phyloP scores from a whole-genome alignment of 2,113 vertebrate genomes.

The Tetrax tetrax region DNA sequence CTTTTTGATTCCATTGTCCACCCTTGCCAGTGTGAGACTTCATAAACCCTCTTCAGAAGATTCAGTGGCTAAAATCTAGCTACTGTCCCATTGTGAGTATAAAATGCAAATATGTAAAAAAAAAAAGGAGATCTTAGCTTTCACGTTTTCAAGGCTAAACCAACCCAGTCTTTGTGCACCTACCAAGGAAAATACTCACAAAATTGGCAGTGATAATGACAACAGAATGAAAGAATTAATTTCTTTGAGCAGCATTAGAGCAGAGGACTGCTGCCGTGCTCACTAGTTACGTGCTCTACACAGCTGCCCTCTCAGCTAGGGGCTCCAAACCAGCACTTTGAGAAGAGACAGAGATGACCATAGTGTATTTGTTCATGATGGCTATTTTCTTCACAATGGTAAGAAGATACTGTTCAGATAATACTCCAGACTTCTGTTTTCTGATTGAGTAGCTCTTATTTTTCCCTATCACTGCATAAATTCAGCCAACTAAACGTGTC shows the following conservation, averaged over 20 bases:
- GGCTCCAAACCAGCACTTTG: constrained; percentile 51
- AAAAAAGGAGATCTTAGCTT: neutral
- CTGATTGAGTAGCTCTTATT: neutral
- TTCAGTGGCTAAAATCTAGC: neutral
- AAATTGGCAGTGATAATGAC: constrained; percentile 46
- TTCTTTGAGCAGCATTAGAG: constrained; percentile 54
- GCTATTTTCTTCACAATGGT: constrained; percentile 13
- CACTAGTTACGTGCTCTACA: constrained; percentile 43
- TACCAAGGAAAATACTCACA: constrained; percentile 27
- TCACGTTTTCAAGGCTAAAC: neutral
- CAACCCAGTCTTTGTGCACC: neutral
- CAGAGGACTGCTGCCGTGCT: constrained; percentile 42
- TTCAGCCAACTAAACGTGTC: neutral
- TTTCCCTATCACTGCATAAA: neutral
- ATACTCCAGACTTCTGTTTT: constrained; percentile 24
- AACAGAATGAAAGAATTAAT: constrained; percentile 60
- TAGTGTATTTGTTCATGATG: neutral
- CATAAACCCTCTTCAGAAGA: neutral
- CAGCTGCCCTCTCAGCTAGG: constrained; percentile 75
- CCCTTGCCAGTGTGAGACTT: neutral
- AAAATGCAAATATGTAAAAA: neutral
- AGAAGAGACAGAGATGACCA: constrained; percentile 61
- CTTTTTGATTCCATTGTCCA: neutral
- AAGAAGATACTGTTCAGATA: constrained; percentile 45
- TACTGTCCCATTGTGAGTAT: neutral